Percentiles rank a stretch among this genome's conserved stretches.
Conservation (phyloP, 2,113 vertebrate species). For the Xenopus laevis region DNA sequence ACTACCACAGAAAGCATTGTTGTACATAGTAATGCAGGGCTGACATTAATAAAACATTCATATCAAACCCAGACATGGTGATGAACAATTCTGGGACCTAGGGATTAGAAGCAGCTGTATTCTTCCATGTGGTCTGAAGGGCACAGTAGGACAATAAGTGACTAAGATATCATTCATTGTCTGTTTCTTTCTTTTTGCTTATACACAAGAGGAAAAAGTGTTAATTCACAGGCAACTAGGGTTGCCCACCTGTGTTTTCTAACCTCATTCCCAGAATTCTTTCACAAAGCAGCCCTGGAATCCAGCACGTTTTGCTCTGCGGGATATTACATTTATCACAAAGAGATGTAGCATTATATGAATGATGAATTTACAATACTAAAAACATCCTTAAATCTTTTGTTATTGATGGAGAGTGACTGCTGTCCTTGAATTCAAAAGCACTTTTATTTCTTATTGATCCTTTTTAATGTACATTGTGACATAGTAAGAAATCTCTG, state of each 20-base stretch:
- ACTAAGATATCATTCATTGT: slow-evolving; percentile 54
- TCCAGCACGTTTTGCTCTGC: slow-evolving; percentile 49
- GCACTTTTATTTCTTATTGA: slow-evolving; percentile 50
- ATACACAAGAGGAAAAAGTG: slow-evolving; percentile 49
- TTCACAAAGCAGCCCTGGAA: slow-evolving; percentile 49
- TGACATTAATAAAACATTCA: slow-evolving; percentile 5
- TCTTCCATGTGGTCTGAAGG: slow-evolving; percentile 45
- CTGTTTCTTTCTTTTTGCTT: slow-evolving; percentile 14
- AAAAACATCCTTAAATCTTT: slow-evolving; percentile 33
- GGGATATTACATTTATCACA: slow-evolving; percentile 41
- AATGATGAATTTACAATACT: slow-evolving; percentile 25
- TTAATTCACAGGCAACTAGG: slow-evolving; percentile 51
- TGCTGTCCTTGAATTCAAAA: slow-evolving; percentile 36
- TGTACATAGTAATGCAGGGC: neutral
- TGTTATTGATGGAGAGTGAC: slow-evolving; percentile 48
- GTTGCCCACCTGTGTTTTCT: slow-evolving; percentile 26
- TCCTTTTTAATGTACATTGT: slow-evolving; percentile 45
- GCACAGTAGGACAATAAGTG: slow-evolving; percentile 52
- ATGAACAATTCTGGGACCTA: slow-evolving; percentile 52
- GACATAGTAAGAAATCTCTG: slow-evolving; percentile 33
- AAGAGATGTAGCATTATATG: slow-evolving; percentile 13
- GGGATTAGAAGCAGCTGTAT: slow-evolving; percentile 57
- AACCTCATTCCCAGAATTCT: slow-evolving; percentile 12
- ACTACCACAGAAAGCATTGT: neutral
- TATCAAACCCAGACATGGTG: slow-evolving; percentile 34